Evolutionary conservation across 2,797 vertebrate genomes (phyloP), one percentile per base, ranked within the genome.

Genomic region (Perodicticus potto): DNA sequence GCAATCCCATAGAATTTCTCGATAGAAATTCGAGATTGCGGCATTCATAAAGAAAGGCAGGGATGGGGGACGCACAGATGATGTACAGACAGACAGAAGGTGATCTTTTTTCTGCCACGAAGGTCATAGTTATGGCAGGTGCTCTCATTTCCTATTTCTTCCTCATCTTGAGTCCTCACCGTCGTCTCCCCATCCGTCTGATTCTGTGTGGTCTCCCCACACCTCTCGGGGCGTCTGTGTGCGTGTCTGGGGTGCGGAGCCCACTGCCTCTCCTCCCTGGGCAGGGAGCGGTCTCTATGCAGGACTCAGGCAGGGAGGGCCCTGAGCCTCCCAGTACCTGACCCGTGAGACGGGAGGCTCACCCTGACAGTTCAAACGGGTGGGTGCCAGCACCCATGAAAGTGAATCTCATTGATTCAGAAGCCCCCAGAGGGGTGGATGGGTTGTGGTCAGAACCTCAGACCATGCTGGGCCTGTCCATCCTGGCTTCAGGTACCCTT

Each of bases 131-230:
- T 12, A 2, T 6, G 7, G 70, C 19, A 32, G 49, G 53, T 37
- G 45, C 34, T 78, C 23, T 45, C 59, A 32, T 32, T 67, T 86
- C 49, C 34, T 22, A 10, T 43, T 69, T 92, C 19, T 43, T 76
- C 89, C 13, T 55, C 65, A 8, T 7, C 0, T 32, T 10, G 20
- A 40, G 19, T 17, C 55, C 37, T 19, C 5, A 17, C 20, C 27
- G 1, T 27, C 7, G 2, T 32, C 40, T 43, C 32, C 80, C 55
- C 0, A 2, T 16, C 61, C 45, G 53, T n/a, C 65, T 25, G 43
- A 37, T 34, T 55, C 25, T 9, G 4, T 10, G 32, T 72, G 43
- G 32, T 10, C 22, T 37, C 34, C 74, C 49, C 5, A n/a, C 10
- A 12, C 34, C 55, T 40, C 49, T 77, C 0, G 1, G 43, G 49